These are phyloP conservation scores for Achatina immaculata DNA, from an alignment of 1,140 invertebrate genomes.

Conservation along the genomic window DNA sequence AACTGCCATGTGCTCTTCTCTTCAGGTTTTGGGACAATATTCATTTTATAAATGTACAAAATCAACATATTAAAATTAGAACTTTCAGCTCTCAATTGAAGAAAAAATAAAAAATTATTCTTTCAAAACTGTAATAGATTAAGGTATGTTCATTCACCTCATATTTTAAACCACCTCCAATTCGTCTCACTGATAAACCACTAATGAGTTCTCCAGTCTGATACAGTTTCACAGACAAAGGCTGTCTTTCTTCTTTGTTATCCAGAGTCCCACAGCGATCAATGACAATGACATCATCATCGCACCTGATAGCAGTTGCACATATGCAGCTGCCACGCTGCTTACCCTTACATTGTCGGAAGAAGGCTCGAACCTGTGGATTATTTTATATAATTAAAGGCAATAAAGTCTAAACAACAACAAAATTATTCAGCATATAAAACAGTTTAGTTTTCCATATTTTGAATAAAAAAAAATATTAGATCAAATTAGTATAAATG, in stretches of 20 bases:
- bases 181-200: constrained; percentile 52
- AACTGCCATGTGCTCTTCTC: too few species aligned
- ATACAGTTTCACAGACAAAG: constrained; percentile 53
- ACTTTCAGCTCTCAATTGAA: too few species aligned
- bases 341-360: constrained; percentile 41
- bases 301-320: constrained; percentile 53
- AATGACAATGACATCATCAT: constrained; percentile 59
- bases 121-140: too few species aligned
- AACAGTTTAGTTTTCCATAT: too few species aligned
- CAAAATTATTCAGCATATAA: too few species aligned
- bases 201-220: constrained; percentile 58
- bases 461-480: constrained; percentile 11
- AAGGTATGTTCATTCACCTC: too few species aligned
- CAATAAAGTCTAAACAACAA: constrained; percentile 11
- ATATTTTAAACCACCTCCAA: constrained; percentile 58
- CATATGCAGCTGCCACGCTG: constrained; percentile 53
- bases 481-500: not conserved
- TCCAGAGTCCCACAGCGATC: constrained; percentile 50
- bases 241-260: not conserved
- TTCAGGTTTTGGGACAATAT: too few species aligned
- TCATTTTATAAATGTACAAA: too few species aligned
- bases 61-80: too few species aligned
- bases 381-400: not conserved
- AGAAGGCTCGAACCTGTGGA: constrained; percentile 50
- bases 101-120: too few species aligned